Percentiles rank a stretch among this genome's conserved stretches.
phyloP scores from a whole-genome alignment of 2,113 vertebrate genomes.

The Podocnemis expansa region DNA sequence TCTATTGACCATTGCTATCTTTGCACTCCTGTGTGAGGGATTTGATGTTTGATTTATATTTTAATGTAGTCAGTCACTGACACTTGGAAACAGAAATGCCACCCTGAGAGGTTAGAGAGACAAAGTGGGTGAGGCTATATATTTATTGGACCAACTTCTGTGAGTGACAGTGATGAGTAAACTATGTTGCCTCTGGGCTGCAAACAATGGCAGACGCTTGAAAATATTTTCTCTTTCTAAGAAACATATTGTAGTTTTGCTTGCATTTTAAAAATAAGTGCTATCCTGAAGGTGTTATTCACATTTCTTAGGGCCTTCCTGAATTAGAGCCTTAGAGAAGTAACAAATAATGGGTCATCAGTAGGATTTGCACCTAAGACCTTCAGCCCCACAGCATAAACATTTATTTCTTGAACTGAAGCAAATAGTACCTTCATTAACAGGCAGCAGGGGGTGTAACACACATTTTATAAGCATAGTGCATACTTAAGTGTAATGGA shows the following conservation, averaged over 20 bases:
- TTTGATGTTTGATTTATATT: background rate
- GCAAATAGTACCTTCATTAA: rapidly evolving
- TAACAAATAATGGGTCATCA: background rate
- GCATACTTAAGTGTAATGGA: background rate
- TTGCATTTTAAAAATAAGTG: background rate
- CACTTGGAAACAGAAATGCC: background rate
- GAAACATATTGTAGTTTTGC: background rate
- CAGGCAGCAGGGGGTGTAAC: background rate
- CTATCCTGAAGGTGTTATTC: background rate
- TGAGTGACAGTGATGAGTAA: background rate
- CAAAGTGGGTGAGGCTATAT: background rate
- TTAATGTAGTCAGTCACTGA: background rate
- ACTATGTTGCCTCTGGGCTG: background rate
- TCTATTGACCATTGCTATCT: background rate
- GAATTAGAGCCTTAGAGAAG: background rate
- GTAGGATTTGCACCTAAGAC: background rate
- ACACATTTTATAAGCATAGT: background rate
- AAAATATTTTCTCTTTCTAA: background rate
- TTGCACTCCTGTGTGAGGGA: background rate
- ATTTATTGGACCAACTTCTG: background rate
- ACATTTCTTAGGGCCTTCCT: background rate
- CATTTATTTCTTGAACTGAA: rapidly evolving
- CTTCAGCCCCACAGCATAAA: background rate
- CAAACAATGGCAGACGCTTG: background rate
- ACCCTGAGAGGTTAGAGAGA: background rate